A percentile compares a stretch with the other conserved stretches of the same genome.
phyloP scores from a whole-genome alignment of 53 echinoderm and acorn worm genomes.

The Luidia sarsii region DNA sequence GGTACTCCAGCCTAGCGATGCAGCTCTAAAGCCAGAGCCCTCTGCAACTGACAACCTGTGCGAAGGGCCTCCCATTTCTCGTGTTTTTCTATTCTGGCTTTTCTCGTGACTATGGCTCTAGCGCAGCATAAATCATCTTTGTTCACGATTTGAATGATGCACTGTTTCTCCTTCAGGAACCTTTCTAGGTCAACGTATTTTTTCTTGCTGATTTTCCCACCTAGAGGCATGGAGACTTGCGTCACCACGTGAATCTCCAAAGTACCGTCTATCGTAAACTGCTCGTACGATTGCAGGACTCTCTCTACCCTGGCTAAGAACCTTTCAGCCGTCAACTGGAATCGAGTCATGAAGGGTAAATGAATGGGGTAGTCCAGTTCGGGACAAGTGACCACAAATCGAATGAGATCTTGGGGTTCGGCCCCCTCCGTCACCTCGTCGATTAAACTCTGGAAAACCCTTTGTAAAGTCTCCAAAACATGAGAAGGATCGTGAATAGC shows the following conservation, averaged over 20 bases:
- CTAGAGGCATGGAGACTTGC: constrained; percentile 22
- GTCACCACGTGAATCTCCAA: constrained; percentile 26
- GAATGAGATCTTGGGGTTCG: constrained; percentile 20
- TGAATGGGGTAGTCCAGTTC: constrained; percentile 19
- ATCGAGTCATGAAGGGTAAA: constrained; percentile 1
- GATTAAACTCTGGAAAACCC: constrained; percentile 16
- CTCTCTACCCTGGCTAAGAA: constrained; percentile 7
- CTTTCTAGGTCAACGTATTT: constrained; percentile 17
- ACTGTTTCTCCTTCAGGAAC: constrained; percentile 8
- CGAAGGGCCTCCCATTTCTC: constrained; percentile 50
- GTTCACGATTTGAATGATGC: constrained; percentile 46
- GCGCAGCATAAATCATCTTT: constrained; percentile 59
- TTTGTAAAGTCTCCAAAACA: constrained; percentile 7
- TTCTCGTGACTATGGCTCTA: constrained; percentile 51
- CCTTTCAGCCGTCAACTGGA: constrained; percentile 14
- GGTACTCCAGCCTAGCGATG: constrained; percentile 35
- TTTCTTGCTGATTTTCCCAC: neutral
- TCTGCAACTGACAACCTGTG: constrained; percentile 6
- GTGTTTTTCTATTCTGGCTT: constrained; percentile 36
- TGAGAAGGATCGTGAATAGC: constrained; percentile 1
- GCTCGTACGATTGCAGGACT: constrained; percentile 1
- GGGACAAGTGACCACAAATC: constrained; percentile 17
- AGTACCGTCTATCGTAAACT: constrained; percentile 4
- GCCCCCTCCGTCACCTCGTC: constrained; percentile 30
- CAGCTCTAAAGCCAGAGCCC: constrained; percentile 31